Evolutionary conservation across 2,797 vertebrate species (phyloP).

Genomic region (Tragopan temminckii): DNA sequence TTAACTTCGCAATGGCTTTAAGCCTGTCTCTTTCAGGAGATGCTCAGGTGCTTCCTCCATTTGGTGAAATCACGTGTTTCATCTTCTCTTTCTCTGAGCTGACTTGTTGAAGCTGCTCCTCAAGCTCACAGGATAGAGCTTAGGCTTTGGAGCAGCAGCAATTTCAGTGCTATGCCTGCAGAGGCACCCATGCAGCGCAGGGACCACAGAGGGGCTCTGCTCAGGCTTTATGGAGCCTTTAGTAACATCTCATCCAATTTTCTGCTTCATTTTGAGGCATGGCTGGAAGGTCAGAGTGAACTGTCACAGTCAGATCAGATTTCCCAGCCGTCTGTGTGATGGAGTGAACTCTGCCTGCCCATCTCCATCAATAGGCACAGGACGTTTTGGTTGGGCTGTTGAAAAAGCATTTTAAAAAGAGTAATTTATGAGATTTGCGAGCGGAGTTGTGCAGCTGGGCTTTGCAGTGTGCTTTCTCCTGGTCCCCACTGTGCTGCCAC

Average conservation of each 20-base stretch:
- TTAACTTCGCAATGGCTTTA: fast-evolving
- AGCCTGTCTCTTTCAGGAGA: neutral
- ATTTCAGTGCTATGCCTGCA: fast-evolving
- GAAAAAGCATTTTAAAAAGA: neutral
- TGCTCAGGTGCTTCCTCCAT: neutral
- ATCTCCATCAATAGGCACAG: fast-evolving
- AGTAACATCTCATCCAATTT: neutral
- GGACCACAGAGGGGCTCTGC: neutral
- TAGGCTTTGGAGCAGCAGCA: neutral
- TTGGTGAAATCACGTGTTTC: neutral
- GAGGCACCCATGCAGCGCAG: fast-evolving
- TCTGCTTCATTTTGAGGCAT: neutral
- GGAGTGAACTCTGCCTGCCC: fast-evolving
- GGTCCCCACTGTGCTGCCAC: fast-evolving
- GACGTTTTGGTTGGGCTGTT: fast-evolving
- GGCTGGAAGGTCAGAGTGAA: neutral
- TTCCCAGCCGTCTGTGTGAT: neutral
- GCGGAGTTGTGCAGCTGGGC: neutral
- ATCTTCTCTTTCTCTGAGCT: neutral
- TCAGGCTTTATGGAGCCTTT: neutral
- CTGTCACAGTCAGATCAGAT: fast-evolving
- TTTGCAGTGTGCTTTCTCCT: neutral
- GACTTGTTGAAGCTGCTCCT: neutral
- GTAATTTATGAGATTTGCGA: neutral
- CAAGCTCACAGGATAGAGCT: neutral